A percentile compares a stretch with the other conserved stretches of the same genome.
Evolutionary conservation across 2,888 invertebrate species (phyloP).

Genomic region (Standfussiana lucernea): DNA sequence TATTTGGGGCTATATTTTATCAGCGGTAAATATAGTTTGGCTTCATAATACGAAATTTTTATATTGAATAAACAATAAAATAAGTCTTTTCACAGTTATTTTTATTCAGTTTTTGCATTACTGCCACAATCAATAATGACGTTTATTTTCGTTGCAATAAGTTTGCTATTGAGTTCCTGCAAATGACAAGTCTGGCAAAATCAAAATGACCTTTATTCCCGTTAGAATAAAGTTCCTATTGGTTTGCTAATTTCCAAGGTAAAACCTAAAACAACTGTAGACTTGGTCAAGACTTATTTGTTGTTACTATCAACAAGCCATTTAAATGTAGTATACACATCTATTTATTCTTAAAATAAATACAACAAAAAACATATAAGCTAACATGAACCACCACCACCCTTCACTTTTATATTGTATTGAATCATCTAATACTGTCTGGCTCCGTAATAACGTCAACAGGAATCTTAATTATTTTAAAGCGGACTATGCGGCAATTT

Average conservation of each 20-base stretch:
- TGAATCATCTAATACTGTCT: no score
- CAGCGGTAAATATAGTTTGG: not conserved
- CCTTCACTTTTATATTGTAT: no score
- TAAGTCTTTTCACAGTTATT: not conserved
- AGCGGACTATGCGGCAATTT: no score
- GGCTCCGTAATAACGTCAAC: no score
- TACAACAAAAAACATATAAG: constrained; percentile 41
- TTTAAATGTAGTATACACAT: not conserved
- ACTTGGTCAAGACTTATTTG: constrained; percentile 4
- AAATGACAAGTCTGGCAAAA: not conserved
- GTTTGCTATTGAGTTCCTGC: not conserved
- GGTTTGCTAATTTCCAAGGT: not conserved
- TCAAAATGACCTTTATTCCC: not conserved
- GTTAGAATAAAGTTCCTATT: not conserved
- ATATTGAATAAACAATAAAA: not conserved
- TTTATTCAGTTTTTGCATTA: not conserved
- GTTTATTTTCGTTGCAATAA: not conserved
- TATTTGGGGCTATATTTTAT: not conserved
- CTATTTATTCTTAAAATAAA: constrained; percentile 45
- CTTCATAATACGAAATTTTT: not conserved
- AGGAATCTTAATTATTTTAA: no score
- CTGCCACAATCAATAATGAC: not conserved
- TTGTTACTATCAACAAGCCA: not conserved
- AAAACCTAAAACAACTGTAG: not conserved
- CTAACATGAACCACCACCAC: no score